phyloP scores from a whole-genome alignment of 2,113 vertebrate species.

The Emydocephalus ijimae region DNA sequence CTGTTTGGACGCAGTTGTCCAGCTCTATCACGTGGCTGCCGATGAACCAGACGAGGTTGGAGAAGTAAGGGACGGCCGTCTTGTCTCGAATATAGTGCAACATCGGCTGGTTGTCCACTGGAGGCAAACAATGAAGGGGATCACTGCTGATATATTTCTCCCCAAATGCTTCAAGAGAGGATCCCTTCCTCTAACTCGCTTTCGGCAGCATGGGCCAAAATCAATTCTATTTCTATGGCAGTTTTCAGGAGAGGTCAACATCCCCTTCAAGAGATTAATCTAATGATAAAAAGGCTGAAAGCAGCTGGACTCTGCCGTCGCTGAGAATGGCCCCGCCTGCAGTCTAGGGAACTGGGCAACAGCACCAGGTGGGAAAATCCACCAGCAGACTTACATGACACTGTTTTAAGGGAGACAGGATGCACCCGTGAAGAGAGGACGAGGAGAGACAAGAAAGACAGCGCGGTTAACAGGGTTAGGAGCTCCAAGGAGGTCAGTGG shows the following conservation, averaged over 20 bases:
- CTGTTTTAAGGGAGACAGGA: slow-evolving; percentile 94
- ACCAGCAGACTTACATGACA: slow-evolving; percentile 97
- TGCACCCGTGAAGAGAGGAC: slow-evolving; percentile 80
- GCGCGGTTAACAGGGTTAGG: slow-evolving; percentile 83
- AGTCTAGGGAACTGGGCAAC: slow-evolving; percentile 38
- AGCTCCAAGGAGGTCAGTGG: slow-evolving; percentile 60
- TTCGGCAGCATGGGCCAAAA: neutral
- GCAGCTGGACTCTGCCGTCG: slow-evolving; percentile 1
- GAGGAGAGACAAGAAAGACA: slow-evolving; percentile 78
- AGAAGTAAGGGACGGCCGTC: slow-evolving; percentile 97
- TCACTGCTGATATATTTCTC: slow-evolving; percentile 29
- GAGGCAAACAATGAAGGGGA: neutral
- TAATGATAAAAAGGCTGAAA: slow-evolving; percentile 23
- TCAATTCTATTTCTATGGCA: slow-evolving; percentile 17
- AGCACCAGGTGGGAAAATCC: slow-evolving; percentile 59
- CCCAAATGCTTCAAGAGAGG: neutral
- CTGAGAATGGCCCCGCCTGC: neutral
- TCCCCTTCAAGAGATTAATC: slow-evolving; percentile 1
- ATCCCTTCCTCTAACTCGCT: neutral
- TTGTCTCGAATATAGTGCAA: slow-evolving; percentile 97
- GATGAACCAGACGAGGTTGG: slow-evolving; percentile 98
- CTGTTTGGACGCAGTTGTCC: slow-evolving; percentile 96
- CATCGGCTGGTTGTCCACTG: slow-evolving; percentile 99
- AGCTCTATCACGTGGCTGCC: slow-evolving; percentile 97
- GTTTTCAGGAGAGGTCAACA: slow-evolving; percentile 34